Percentiles rank a stretch among this genome's conserved stretches.
These are phyloP conservation scores for Drosophila emarginata DNA, from an alignment of 2,888 invertebrate genomes.

Conservation along the genomic window DNA sequence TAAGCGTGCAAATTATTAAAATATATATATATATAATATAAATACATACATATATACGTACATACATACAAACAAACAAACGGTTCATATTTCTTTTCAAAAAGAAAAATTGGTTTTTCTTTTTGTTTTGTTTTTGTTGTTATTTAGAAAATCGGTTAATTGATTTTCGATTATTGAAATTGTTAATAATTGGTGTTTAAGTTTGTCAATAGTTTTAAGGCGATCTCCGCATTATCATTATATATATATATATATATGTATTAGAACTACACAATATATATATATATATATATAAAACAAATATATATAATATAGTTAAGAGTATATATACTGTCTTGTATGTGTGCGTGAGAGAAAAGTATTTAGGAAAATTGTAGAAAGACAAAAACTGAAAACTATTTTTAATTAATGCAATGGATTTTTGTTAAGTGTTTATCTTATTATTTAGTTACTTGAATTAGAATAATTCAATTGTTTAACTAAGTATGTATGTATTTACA, in stretches of 20 bases:
- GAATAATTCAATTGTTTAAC: slow-evolving; percentile 25
- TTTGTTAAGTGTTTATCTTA: slow-evolving; percentile 19
- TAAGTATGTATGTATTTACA: not conserved
- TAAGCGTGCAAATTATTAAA: slow-evolving; percentile 5
- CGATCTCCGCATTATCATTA: slow-evolving; percentile 45
- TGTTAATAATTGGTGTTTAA: slow-evolving; percentile 27
- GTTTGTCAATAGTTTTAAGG: slow-evolving; percentile 57
- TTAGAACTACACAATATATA: slow-evolving; percentile 16
- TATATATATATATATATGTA: slow-evolving; percentile 21
- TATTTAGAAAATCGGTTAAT: not conserved
- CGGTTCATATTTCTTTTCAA: not conserved
- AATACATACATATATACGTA: not conserved
- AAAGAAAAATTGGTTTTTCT: slow-evolving; percentile 15
- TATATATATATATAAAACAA: not conserved
- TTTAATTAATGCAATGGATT: slow-evolving; percentile 39
- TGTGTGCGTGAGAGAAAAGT: slow-evolving; percentile 42
- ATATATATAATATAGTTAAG: too few relatives aligned
- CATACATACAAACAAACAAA: not conserved
- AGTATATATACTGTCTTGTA: slow-evolving; percentile 20
- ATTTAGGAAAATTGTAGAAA: slow-evolving; percentile 17
- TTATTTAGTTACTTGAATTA: slow-evolving; percentile 28
- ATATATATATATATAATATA: slow-evolving; percentile 8
- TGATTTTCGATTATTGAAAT: slow-evolving; percentile 18
- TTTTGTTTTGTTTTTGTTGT: slow-evolving; percentile 40
- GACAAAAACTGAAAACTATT: slow-evolving; percentile 51